Evolutionary conservation across 2,888 invertebrate genomes (phyloP).

Genomic region (Chrysolina haemoptera): DNA sequence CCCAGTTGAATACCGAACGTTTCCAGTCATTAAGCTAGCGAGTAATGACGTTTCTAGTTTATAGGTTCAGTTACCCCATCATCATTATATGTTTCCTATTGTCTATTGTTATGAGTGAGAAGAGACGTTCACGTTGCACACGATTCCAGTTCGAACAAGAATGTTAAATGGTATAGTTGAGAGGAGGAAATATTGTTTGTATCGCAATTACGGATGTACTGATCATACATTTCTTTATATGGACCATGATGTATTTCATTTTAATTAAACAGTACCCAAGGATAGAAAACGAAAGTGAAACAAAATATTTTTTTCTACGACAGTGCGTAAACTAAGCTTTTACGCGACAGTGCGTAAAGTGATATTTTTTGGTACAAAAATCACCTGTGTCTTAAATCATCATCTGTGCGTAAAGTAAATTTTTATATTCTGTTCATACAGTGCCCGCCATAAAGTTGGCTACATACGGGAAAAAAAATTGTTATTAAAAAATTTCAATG

Average conservation of each 20-base stretch:
- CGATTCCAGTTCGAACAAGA: slow-evolving; percentile 19
- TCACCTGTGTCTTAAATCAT: too few relatives aligned
- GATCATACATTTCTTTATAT: not conserved
- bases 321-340: too few relatives aligned
- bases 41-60: slow-evolving; percentile 34
- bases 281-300: too few relatives aligned
- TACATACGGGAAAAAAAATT: too few relatives aligned
- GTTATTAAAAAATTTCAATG: too few relatives aligned
- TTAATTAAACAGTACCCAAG: not conserved
- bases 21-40: slow-evolving; percentile 8
- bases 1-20: slow-evolving; percentile 6
- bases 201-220: slow-evolving; percentile 1
- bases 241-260: not conserved
- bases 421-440: too few relatives aligned
- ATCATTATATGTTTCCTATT: slow-evolving; percentile 30
- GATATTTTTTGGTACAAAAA: too few relatives aligned
- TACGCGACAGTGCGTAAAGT: too few relatives aligned
- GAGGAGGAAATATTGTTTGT: not conserved
- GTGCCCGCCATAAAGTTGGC: too few relatives aligned
- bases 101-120: slow-evolving; percentile 29
- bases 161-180: not conserved
- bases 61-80: slow-evolving; percentile 45
- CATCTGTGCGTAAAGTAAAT: too few relatives aligned
- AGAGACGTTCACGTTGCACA: slow-evolving; percentile 15
- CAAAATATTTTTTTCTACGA: too few relatives aligned